These are phyloP conservation scores for Hyles euphorbiae DNA, from an alignment of 1,140 invertebrate species.

Conservation along the genomic window DNA sequence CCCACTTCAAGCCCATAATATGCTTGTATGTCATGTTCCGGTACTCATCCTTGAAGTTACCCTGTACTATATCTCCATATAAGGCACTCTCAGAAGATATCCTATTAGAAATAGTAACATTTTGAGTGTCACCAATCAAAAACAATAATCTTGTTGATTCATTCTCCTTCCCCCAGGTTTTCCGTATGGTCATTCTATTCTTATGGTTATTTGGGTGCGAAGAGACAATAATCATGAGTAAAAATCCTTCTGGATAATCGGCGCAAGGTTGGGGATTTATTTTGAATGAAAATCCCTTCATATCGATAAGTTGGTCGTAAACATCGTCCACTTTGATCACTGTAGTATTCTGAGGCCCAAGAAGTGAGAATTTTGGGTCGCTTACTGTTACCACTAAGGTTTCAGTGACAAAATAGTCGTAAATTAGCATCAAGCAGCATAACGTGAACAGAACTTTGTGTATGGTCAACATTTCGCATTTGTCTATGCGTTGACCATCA, in stretches of 20 bases:
- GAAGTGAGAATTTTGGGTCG: slow-evolving; percentile 28
- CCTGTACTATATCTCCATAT: slow-evolving; percentile 86
- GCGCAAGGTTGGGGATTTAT: slow-evolving; percentile 76
- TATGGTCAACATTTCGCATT: slow-evolving; percentile 24
- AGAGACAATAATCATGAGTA: slow-evolving; percentile 81
- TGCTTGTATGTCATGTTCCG: slow-evolving; percentile 93
- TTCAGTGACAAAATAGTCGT: slow-evolving; percentile 21
- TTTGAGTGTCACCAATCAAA: slow-evolving; percentile 79
- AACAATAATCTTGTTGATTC: slow-evolving; percentile 78
- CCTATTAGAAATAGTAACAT: slow-evolving; percentile 52
- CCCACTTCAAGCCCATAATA: slow-evolving; percentile 89
- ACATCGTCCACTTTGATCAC: slow-evolving; percentile 23
- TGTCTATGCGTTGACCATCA: slow-evolving; percentile 12
- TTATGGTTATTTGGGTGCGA: slow-evolving; percentile 79
- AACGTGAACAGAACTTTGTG: slow-evolving; percentile 26
- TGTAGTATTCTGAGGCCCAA: slow-evolving; percentile 27
- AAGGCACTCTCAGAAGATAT: slow-evolving; percentile 78
- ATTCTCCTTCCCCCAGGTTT: slow-evolving; percentile 80
- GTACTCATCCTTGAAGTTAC: slow-evolving; percentile 87
- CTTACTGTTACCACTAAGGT: slow-evolving; percentile 15
- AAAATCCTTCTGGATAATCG: slow-evolving; percentile 51
- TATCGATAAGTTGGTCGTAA: slow-evolving; percentile 70
- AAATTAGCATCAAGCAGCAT: slow-evolving; percentile 15
- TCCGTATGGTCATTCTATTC: slow-evolving; percentile 78
- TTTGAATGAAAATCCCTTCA: slow-evolving; percentile 76